phyloP scores from a whole-genome alignment of 2,113 vertebrate genomes.

The Alectura lathami region DNA sequence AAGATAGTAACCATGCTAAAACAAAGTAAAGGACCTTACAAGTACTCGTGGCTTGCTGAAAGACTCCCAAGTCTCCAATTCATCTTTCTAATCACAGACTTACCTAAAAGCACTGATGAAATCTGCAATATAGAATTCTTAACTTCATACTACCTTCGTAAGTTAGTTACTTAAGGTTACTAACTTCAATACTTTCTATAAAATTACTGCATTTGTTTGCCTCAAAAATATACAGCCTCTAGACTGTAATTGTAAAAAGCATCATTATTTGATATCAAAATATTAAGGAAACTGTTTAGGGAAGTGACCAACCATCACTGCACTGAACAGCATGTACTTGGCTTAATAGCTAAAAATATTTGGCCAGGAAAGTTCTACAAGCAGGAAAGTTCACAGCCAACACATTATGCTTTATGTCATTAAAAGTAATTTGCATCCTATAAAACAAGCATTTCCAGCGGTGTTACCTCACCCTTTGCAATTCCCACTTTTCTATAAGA shows the following conservation, averaged over 20 bases:
- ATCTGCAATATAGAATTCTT: neutral
- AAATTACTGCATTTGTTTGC: neutral
- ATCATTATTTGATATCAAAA: neutral
- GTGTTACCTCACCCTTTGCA: slow-evolving; percentile 92
- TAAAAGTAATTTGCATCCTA: neutral
- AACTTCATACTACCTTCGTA: neutral
- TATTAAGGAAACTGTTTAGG: neutral
- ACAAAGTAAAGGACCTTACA: neutral
- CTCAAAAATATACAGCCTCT: neutral
- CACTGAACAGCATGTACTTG: neutral
- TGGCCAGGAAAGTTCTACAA: neutral
- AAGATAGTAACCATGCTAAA: neutral
- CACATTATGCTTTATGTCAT: neutral
- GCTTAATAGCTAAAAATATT: neutral
- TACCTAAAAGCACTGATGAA: neutral
- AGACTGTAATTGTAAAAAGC: neutral
- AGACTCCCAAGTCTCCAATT: neutral
- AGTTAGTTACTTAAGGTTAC: neutral
- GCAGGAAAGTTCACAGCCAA: neutral
- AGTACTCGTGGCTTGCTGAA: neutral
- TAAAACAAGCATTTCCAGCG: slow-evolving; percentile 43
- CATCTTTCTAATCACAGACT: neutral
- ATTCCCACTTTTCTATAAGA: slow-evolving; percentile 97
- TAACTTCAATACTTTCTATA: neutral
- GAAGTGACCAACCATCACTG: neutral